phyloP scores from a whole-genome alignment of 2,113 vertebrate genomes.

The Fukomys damarensis region DNA sequence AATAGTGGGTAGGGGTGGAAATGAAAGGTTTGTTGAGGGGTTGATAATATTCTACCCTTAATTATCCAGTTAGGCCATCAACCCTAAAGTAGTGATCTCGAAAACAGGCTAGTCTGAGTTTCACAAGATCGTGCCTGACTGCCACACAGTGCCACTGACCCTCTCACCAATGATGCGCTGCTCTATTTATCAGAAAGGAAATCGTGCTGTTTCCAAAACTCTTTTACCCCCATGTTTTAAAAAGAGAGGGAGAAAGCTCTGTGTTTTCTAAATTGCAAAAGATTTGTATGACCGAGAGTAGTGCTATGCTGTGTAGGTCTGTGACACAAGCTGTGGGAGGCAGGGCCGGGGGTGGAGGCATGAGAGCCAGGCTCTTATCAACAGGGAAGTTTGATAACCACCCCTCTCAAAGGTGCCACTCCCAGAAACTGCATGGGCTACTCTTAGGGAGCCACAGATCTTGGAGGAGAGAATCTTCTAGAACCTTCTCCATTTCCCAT shows the following conservation, averaged over 20 bases:
- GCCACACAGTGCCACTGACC: not conserved
- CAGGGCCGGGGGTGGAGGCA: not conserved
- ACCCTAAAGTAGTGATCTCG: not conserved
- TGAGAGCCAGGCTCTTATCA: not conserved
- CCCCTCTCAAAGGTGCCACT: not conserved
- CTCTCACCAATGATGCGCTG: not conserved
- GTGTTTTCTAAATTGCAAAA: not conserved
- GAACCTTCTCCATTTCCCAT: not conserved
- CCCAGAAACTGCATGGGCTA: slow-evolving; percentile 52
- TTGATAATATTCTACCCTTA: not conserved
- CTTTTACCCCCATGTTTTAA: not conserved
- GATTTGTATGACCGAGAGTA: not conserved
- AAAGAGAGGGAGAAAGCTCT: not conserved
- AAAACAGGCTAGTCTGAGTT: not conserved
- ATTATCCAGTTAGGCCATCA: not conserved
- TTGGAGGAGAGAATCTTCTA: not conserved
- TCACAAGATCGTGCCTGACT: not conserved
- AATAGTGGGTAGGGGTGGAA: not conserved
- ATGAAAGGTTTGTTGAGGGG: not conserved
- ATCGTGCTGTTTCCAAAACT: not conserved
- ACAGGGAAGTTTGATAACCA: slow-evolving; percentile 23
- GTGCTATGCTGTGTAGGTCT: not conserved
- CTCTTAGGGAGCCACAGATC: not conserved
- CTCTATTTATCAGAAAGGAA: not conserved
- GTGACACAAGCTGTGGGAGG: not conserved